phyloP scores from a whole-genome alignment of 2,797 vertebrate genomes.

The Anguilla marmorata region DNA sequence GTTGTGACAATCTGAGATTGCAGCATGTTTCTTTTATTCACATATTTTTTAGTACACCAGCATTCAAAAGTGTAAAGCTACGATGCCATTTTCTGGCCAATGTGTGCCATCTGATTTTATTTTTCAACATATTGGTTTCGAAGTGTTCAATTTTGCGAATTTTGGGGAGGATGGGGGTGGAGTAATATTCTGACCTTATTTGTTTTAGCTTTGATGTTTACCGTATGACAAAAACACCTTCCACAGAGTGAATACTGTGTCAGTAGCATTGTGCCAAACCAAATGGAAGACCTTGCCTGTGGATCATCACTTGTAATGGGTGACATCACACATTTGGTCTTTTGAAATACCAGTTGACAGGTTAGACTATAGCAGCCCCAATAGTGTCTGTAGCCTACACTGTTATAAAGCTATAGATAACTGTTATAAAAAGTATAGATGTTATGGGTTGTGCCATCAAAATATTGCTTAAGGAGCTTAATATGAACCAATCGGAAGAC shows the following conservation, averaged over 20 bases:
- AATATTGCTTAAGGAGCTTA: too few relatives aligned
- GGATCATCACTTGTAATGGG: not conserved
- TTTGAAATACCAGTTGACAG: not conserved
- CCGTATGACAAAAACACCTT: conserved; percentile 40
- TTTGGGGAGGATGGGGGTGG: not conserved
- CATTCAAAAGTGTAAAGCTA: not conserved
- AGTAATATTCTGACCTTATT: not conserved
- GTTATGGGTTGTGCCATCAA: not conserved
- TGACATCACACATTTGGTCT: not conserved
- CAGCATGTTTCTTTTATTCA: not conserved
- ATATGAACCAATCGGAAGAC: not conserved
- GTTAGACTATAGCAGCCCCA: not conserved
- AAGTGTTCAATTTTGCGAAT: not conserved
- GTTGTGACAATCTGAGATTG: not conserved
- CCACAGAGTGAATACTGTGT: not conserved
- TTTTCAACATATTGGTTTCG: not conserved
- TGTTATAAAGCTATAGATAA: not conserved
- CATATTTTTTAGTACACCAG: not conserved
- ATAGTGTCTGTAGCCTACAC: not conserved
- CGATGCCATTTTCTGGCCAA: not conserved
- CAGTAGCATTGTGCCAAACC: conserved; percentile 3
- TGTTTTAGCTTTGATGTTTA: conserved; percentile 41
- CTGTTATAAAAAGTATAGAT: not conserved
- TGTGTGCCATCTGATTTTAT: not conserved
- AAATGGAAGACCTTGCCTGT: not conserved